Evolutionary conservation across 1,140 invertebrate genomes (phyloP).

Genomic region (Rhopalosiphum maidis): DNA sequence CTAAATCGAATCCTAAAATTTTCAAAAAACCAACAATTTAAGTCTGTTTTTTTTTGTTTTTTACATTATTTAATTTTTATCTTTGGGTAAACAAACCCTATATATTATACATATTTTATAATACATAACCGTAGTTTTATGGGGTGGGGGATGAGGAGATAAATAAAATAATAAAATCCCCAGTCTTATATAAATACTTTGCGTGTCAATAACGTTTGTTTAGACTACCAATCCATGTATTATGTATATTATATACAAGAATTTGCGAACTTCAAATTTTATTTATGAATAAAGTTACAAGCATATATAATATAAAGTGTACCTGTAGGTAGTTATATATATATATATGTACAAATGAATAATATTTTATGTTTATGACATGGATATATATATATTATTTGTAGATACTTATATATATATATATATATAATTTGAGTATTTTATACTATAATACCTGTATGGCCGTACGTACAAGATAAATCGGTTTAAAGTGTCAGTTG

Average conservation of each 20-base stretch:
- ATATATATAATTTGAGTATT: background rate
- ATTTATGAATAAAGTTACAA: background rate
- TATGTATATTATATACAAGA: too few species aligned
- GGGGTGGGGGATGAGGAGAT: too few species aligned
- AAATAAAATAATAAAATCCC: too few species aligned
- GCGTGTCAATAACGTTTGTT: background rate
- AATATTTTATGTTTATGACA: background rate
- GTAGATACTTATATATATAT: too few species aligned
- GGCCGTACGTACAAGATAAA: background rate
- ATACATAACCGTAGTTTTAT: too few species aligned
- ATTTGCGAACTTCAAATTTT: background rate
- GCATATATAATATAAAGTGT: background rate
- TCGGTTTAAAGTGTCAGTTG: background rate
- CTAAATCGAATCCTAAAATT: background rate
- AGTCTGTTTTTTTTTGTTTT: background rate
- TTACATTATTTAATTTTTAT: background rate
- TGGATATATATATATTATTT: slow-evolving; percentile 7
- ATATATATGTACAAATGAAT: background rate
- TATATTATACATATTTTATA: too few species aligned
- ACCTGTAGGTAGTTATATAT: background rate
- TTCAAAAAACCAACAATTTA: background rate
- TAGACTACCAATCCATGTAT: background rate
- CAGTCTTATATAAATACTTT: background rate
- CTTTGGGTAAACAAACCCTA: background rate
- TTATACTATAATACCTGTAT: background rate